Evolutionary conservation across 2,113 vertebrate species (phyloP), one percentile per base, ranked within the genome.

Genomic region (Zingel zingel): DNA sequence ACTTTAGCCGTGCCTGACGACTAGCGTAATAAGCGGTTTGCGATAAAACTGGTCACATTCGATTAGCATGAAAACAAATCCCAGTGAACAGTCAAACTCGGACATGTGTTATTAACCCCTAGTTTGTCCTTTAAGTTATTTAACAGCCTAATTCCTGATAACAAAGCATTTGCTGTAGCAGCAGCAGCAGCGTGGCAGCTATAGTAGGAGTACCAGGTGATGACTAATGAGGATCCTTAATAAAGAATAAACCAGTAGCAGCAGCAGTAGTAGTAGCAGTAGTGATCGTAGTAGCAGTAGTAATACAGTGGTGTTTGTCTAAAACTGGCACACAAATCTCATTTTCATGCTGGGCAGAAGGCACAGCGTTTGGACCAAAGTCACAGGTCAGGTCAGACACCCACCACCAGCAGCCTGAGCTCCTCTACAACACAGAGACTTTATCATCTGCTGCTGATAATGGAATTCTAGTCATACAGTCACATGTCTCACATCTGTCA

Each of bases 401-500:
- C 93, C 92, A 92, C 90, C 86, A 77, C 58, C 77, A 43, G 7
- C 73, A 79, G 84, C 67, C 74, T 23, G 70, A 74, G 64, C 74
- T 68, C 27, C 82, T 69, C 80, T 39, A 69, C 88, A 92, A 91
- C 88, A 91, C 88, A 89, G 86, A 89, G 81, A 84, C 81, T 93
- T 92, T 88, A 87, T 93, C 90, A 90, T 89, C 86, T 71, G 79
- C 78, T 76, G 86, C 84, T 85, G 75, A 79, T 85, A 27, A 88
- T 67, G 85, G 90, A 90, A 92, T 93, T 93, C 82, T 87, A 90
- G 75, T 86, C 74, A 58, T 78, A 89, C 84, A 73, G 90, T 94
- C 91, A 92, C 92, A 93, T 93, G 91, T 61, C 78, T 89, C 65
- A 82, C 83, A 87, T 92, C 91, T 92, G 91, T 91, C 92, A 92